Percentiles rank a stretch among this genome's conserved stretches.
phyloP scores from a whole-genome alignment of 2,797 vertebrate genomes.

The Pantherophis alleghaniensis region DNA sequence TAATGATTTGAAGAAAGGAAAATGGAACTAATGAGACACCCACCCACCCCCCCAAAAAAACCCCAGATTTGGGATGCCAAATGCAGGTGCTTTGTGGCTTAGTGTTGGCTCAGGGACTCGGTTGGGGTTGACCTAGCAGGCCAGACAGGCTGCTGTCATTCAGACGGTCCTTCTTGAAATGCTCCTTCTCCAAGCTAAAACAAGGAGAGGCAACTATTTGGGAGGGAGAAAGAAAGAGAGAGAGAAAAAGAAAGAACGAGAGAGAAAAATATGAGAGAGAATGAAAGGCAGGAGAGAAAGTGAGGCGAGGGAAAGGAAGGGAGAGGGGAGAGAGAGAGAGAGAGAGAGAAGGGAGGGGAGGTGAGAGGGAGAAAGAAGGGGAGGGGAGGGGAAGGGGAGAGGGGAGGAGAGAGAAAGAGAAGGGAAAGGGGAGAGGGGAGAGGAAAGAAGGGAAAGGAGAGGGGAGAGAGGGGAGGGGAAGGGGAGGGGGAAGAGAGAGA shows the following conservation, averaged over 20 bases:
- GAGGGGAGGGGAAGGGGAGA: too few relatives aligned
- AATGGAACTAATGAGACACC: fast-evolving
- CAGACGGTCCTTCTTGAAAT: background rate
- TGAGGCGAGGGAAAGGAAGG: too few relatives aligned
- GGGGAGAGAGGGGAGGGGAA: too few relatives aligned
- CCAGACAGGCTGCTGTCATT: background rate
- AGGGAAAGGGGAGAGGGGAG: too few relatives aligned
- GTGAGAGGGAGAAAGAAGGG: fast-evolving
- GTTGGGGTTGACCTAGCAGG: background rate
- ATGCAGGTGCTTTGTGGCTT: background rate
- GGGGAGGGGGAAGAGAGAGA: too few relatives aligned
- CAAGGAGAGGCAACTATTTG: background rate
- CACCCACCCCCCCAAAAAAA: too few relatives aligned
- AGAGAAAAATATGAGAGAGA: background rate
- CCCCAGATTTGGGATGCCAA: background rate
- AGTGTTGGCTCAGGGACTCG: background rate
- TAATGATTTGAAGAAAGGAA: background rate
- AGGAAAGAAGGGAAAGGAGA: too few relatives aligned
- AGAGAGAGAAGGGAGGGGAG: fast-evolving
- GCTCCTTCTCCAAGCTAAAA: background rate
- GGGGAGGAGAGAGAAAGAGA: too few relatives aligned
- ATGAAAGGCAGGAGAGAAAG: background rate
- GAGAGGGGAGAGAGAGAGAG: too few relatives aligned
- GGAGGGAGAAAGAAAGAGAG: too few relatives aligned
- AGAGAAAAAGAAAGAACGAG: background rate